Evolutionary conservation across 2,113 vertebrate genomes (phyloP), one percentile per base, ranked within the genome.

Genomic region (Saccopteryx bilineata): DNA sequence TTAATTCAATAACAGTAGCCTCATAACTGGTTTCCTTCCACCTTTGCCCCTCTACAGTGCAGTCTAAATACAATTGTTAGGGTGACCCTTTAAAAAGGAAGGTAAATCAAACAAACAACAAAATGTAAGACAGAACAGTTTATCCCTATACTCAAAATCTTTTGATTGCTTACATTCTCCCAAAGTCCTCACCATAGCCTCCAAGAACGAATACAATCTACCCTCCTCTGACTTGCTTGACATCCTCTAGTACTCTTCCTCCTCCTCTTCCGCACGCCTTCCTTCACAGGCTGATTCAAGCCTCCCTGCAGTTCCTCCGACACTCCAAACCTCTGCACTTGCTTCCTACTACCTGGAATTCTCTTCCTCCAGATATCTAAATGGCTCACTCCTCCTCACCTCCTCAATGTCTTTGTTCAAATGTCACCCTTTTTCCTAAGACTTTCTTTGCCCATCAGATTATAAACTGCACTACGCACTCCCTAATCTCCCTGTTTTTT

Each of bases 341-440:
- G n/a, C 48, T 79, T 75, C 48, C 48, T 71, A 24, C 46, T 58
- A 19, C 28, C 79, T 56, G 60, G 60, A 63, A 58, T 31, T 78
- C n/a, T 95, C 82, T 68, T 87, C 46, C 48, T 80, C 31, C 56
- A 85, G 23, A 19, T 46, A 68, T 15, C 54, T 31, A 82, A 65
- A 76, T 9, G 28, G 46, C 60, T 68, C 75, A 31, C 17, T 90
- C 50, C 39, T 48, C 52, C n/a, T 94, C 7, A 50, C 11, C 50
- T 60, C 74, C 88, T 90, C 63, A 60, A 78, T 1, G 14, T 63
- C 65, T 87, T 68, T 72, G n/a, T 75, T 81, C 85, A 91, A 75
- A 76, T 50, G 56, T 76, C 61, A 88, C 13, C 71, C 87, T 93
- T 61, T 61, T 87, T 78, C 39, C 31, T 58, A 60, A 91, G 66